Conservation (phyloP, 2,113 vertebrate species). For the Ahaetulla prasina region DNA sequence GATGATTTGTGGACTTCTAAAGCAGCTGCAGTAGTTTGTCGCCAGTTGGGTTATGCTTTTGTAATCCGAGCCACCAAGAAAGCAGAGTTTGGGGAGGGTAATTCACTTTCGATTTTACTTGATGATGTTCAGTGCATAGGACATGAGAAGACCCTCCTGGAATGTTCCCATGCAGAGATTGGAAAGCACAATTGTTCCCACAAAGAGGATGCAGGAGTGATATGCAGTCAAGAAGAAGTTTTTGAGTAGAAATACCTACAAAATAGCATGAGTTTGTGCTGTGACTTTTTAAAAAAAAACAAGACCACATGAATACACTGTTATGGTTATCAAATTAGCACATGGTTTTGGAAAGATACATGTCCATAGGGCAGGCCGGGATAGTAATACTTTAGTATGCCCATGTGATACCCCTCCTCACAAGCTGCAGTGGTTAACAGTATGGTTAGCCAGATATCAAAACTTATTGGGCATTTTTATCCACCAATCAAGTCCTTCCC, state of each 20-base stretch:
- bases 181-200: constrained; percentile 84
- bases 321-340: not conserved
- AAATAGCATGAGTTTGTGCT: not conserved
- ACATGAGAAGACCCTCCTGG: constrained; percentile 77
- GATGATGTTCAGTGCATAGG: constrained; percentile 85
- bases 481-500: not conserved
- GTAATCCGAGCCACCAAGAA: constrained; percentile 77
- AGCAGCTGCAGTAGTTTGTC: constrained; percentile 81
- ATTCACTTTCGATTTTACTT: constrained; percentile 76
- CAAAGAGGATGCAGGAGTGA: constrained; percentile 87
- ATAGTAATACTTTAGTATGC: not conserved
- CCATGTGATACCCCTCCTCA: not conserved
- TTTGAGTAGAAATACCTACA: not conserved
- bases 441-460: not conserved
- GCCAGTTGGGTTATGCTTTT: constrained; percentile 81
- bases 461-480: not conserved
- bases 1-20: constrained; percentile 81
- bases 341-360: not conserved
- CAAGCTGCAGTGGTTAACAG: not conserved
- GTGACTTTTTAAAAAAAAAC: not conserved
- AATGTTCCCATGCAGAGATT: constrained; percentile 75
- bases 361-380: not conserved
- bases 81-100: constrained; percentile 84
- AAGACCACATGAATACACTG: not conserved
- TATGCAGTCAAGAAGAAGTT: constrained; percentile 71